These are phyloP conservation scores for Masnerella sp. DNA, from an alignment of 2,888 invertebrate species.

Conservation along the genomic window DNA sequence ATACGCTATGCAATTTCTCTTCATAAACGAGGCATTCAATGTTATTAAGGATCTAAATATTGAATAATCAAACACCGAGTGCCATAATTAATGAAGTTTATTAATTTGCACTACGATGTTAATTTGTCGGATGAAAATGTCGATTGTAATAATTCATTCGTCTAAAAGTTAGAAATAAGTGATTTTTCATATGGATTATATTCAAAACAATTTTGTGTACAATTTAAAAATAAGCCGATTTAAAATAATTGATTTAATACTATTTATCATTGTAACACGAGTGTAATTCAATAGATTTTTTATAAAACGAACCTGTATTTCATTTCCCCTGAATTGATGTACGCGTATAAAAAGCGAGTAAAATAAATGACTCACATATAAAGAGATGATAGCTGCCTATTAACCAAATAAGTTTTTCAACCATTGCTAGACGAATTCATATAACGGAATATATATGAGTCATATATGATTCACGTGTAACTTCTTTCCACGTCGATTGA, in stretches of 20 bases:
- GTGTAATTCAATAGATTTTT: too few species aligned
- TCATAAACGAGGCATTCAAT: constrained; percentile 13
- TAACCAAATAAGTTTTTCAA: constrained; percentile 14
- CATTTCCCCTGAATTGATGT: constrained; percentile 11
- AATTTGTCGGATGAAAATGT: constrained; percentile 8
- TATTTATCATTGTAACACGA: too few species aligned
- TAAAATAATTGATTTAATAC: too few species aligned
- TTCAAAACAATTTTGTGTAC: too few species aligned
- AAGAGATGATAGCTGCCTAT: constrained; percentile 14
- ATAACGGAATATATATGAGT: constrained; percentile 33
- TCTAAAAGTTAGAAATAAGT: too few species aligned
- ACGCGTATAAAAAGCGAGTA: constrained; percentile 10
- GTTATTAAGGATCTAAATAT: constrained; percentile 20
- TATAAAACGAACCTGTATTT: constrained; percentile 8
- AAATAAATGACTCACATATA: constrained; percentile 36
- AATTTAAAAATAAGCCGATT: too few species aligned
- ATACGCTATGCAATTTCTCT: constrained; percentile 16
- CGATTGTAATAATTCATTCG: background rate
- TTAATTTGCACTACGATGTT: constrained; percentile 4
- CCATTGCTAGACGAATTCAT: constrained; percentile 10
- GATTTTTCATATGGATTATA: too few species aligned
- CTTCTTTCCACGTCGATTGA: constrained; percentile 19
- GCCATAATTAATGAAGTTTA: constrained; percentile 22
- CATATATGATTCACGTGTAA: constrained; percentile 30
- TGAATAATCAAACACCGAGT: constrained; percentile 1